These are phyloP conservation scores for Furcula furcula DNA, from an alignment of 2,888 invertebrate species.

Conservation along the genomic window DNA sequence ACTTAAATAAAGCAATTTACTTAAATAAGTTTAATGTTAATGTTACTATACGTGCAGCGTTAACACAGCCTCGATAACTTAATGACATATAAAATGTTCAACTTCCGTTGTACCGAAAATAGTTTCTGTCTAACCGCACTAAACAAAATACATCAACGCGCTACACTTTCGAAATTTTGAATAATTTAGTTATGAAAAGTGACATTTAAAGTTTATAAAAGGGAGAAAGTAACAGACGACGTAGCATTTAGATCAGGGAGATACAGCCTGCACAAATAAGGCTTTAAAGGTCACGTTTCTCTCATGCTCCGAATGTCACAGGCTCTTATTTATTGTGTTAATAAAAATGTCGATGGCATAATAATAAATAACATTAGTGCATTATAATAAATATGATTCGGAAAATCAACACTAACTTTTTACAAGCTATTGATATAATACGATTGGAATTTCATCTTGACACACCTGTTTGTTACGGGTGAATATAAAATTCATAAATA, in stretches of 20 bases:
- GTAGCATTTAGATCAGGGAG: constrained; percentile 22
- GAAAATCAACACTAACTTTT: too few species aligned
- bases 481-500: too few species aligned
- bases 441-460: too few species aligned
- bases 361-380: constrained; percentile 8
- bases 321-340: constrained; percentile 31
- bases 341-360: constrained; percentile 26
- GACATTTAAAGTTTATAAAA: constrained; percentile 8
- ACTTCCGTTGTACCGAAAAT: neutral
- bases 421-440: too few species aligned
- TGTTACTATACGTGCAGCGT: neutral
- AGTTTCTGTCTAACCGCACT: neutral
- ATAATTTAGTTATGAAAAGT: neutral
- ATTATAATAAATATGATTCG: too few species aligned
- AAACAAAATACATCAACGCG: constrained; percentile 31
- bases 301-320: constrained; percentile 33
- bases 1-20: neutral
- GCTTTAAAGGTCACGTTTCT: constrained; percentile 39
- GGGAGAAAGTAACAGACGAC: constrained; percentile 31
- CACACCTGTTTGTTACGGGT: too few species aligned
- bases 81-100: neutral
- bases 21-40: neutral
- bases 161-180: neutral
- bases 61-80: neutral
- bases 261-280: constrained; percentile 21